phyloP scores from a whole-genome alignment of 2,888 invertebrate species.

The Proisotoma minuta region DNA sequence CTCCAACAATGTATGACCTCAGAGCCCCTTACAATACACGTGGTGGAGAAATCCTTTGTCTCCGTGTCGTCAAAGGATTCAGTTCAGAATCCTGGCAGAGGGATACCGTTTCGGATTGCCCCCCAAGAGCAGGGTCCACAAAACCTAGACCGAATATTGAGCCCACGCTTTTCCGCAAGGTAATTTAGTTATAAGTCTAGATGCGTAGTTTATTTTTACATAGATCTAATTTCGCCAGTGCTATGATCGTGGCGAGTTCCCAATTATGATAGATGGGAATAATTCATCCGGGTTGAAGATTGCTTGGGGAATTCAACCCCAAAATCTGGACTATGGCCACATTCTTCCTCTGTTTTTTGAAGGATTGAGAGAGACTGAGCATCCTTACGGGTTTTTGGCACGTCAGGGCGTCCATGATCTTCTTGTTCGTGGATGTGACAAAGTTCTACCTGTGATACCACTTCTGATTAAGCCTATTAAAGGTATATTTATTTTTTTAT shows the following conservation, averaged over 20 bases:
- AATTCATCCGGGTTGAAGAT: slow-evolving; percentile 59
- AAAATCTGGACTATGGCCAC: slow-evolving; percentile 85
- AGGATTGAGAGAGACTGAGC: slow-evolving; percentile 75
- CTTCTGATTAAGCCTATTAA: slow-evolving; percentile 89
- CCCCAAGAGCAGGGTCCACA: slow-evolving; percentile 60
- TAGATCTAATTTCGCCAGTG: too few relatives aligned
- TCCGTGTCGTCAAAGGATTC: slow-evolving; percentile 68
- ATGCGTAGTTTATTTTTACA: too few relatives aligned
- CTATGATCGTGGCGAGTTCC: slow-evolving; percentile 74
- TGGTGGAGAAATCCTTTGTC: slow-evolving; percentile 41
- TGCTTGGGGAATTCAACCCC: slow-evolving; percentile 77
- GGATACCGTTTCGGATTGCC: slow-evolving; percentile 68
- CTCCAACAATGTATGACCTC: slow-evolving; percentile 43
- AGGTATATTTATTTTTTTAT: slow-evolving; percentile 59
- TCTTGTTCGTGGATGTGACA: slow-evolving; percentile 73
- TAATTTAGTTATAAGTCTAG: background rate
- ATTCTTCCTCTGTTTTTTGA: slow-evolving; percentile 93
- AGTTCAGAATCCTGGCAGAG: slow-evolving; percentile 78
- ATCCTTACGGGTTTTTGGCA: slow-evolving; percentile 83
- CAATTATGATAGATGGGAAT: slow-evolving; percentile 69
- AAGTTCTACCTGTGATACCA: slow-evolving; percentile 83
- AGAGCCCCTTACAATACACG: slow-evolving; percentile 45
- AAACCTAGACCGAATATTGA: slow-evolving; percentile 57
- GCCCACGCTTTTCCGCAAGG: slow-evolving; percentile 61
- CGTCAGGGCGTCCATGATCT: slow-evolving; percentile 83